These are phyloP conservation scores for Cephus rjabovi DNA, from an alignment of 2,888 invertebrate genomes.

Conservation along the genomic window DNA sequence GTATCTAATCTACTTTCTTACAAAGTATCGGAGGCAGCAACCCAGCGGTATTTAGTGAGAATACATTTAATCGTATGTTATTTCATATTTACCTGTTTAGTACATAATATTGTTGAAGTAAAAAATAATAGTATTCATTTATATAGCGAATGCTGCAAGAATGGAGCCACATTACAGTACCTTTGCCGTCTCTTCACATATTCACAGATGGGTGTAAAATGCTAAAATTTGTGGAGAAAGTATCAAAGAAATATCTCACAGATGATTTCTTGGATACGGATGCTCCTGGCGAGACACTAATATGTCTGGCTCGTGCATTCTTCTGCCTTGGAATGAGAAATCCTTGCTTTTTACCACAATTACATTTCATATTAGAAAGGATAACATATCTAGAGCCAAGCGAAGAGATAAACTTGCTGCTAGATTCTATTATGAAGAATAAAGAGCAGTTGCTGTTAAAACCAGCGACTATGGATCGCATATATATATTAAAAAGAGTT, in stretches of 20 bases:
- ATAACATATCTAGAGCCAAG: slow-evolving; percentile 37
- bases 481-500: slow-evolving; percentile 41
- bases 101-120: not conserved
- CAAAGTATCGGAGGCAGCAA: slow-evolving; percentile 52
- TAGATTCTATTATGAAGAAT: slow-evolving; percentile 31
- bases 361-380: slow-evolving; percentile 41
- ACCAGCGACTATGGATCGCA: slow-evolving; percentile 37
- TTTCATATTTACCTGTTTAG: not conserved
- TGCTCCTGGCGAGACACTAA: slow-evolving; percentile 32
- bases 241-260: slow-evolving; percentile 46
- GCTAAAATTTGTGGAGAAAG: slow-evolving; percentile 29
- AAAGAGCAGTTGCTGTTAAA: slow-evolving; percentile 33
- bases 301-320: slow-evolving; percentile 39
- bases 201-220: slow-evolving; percentile 40
- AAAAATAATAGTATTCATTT: no score
- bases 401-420: slow-evolving; percentile 37
- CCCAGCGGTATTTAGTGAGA: slow-evolving; percentile 54
- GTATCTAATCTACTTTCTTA: slow-evolving; percentile 46
- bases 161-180: slow-evolving; percentile 41
- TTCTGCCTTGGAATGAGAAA: slow-evolving; percentile 32
- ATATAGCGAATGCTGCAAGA: slow-evolving; percentile 49
- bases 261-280: slow-evolving; percentile 33
- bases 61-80: slow-evolving; percentile 47
- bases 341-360: slow-evolving; percentile 27
- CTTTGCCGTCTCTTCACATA: slow-evolving; percentile 28